A percentile compares a stretch with the other conserved stretches of the same genome.
phyloP scores from a whole-genome alignment of 2,113 vertebrate species.

The Leiothrix lutea region DNA sequence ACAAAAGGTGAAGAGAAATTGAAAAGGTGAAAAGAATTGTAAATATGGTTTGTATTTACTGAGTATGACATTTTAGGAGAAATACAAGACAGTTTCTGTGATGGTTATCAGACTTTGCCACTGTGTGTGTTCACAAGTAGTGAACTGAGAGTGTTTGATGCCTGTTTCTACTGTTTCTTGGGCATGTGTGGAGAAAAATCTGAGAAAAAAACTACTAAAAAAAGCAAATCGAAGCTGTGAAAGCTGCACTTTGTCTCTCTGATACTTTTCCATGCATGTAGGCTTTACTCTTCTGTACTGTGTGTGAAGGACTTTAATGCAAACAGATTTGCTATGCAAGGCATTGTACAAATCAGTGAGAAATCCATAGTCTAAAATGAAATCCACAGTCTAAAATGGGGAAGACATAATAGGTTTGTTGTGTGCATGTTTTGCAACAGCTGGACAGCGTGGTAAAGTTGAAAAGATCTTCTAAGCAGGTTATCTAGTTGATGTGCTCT shows the following conservation, averaged over 20 bases:
- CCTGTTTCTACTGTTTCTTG: not conserved
- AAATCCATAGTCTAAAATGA: not conserved
- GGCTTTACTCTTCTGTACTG: not conserved
- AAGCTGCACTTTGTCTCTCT: not conserved
- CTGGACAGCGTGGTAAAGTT: not conserved
- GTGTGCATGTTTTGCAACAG: not conserved
- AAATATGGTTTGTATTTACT: not conserved
- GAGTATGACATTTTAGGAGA: not conserved
- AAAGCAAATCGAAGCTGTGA: not conserved
- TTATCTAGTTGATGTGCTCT: not conserved
- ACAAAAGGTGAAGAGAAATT: not conserved
- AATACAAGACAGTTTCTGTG: not conserved
- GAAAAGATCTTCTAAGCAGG: not conserved
- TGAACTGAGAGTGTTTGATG: not conserved
- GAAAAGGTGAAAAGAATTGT: not conserved
- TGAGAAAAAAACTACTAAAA: not conserved
- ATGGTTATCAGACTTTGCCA: not conserved
- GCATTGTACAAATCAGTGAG: not conserved
- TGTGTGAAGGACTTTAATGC: not conserved
- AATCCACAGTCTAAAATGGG: not conserved
- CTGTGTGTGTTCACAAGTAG: not conserved
- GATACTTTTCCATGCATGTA: not conserved
- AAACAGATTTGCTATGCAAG: not conserved
- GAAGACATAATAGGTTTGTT: not conserved
- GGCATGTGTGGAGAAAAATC: not conserved